Percentiles rank a stretch among this genome's conserved stretches.
phyloP scores from a whole-genome alignment of 2,888 invertebrate species.

The Trisateles emortualis region DNA sequence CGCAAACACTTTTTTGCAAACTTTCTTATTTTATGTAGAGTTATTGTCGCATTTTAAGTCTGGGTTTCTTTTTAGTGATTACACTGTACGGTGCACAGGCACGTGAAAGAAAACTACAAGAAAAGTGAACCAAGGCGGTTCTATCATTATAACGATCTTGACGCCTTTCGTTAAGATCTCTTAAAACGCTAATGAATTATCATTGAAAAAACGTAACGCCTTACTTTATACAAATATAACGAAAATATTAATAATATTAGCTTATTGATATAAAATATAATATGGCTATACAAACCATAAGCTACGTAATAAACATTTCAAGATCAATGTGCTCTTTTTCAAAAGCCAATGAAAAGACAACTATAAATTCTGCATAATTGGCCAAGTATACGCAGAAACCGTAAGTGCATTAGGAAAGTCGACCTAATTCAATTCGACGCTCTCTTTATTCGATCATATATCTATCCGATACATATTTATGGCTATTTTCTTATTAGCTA shows the following conservation, averaged over 20 bases:
- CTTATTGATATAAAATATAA: not conserved
- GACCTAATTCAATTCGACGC: conserved; percentile 26
- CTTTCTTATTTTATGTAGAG: conserved; percentile 62
- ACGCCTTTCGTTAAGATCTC: conserved; percentile 8
- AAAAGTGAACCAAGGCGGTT: conserved; percentile 21
- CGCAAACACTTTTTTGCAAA: conserved; percentile 62
- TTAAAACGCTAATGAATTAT: conserved; percentile 19
- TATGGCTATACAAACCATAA: conserved; percentile 3
- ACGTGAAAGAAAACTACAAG: conserved; percentile 42
- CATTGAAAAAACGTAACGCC: conserved; percentile 8
- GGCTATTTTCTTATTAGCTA: conserved; percentile 22
- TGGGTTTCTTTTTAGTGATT: conserved; percentile 51
- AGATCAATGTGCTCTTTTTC: conserved; percentile 15
- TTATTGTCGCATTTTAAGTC: conserved; percentile 46
- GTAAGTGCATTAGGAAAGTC: conserved; percentile 21
- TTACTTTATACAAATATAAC: conserved; percentile 4
- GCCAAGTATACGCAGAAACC: conserved; percentile 26
- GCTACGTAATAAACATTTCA: conserved; percentile 18
- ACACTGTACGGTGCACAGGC: conserved; percentile 36
- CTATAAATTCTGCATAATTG: conserved; percentile 39
- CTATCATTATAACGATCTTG: conserved; percentile 29
- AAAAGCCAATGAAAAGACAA: conserved; percentile 10
- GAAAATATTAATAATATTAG: not conserved
- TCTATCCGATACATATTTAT: conserved; percentile 30
- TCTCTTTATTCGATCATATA: conserved; percentile 25